Conservation (phyloP, 64 coral and sea anemone genomes). For the Cladopsammia gracilis region DNA sequence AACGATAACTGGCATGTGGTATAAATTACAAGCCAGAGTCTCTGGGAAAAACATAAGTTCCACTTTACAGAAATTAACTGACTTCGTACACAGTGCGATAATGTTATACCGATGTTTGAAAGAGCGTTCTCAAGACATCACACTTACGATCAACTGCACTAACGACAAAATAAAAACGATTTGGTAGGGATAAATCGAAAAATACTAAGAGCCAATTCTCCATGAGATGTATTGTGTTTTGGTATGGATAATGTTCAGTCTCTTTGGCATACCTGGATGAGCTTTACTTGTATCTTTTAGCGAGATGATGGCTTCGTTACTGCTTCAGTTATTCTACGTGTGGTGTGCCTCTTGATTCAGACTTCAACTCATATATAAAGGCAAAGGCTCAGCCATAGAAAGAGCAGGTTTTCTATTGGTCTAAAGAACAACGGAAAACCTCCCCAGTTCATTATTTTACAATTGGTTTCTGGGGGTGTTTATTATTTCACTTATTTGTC, state of each 20-base stretch:
- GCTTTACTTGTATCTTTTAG: background rate
- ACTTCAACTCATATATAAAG: background rate
- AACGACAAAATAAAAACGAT: no score
- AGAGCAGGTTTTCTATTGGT: background rate
- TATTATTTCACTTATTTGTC: constrained; percentile 1
- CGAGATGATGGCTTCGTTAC: background rate
- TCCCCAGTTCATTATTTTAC: background rate
- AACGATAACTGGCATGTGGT: no score
- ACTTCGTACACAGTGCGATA: no score
- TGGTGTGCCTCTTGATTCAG: no score
- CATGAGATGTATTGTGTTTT: background rate
- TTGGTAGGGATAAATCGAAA: no score
- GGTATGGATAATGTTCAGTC: background rate
- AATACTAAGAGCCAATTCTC: no score
- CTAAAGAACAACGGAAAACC: background rate
- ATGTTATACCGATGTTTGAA: no score
- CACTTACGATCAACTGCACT: no score
- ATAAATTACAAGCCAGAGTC: no score
- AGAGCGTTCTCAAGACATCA: no score
- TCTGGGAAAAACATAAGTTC: no score
- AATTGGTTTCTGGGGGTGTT: background rate
- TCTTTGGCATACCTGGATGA: background rate
- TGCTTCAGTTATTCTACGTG: background rate
- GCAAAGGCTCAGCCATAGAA: background rate
- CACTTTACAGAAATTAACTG: no score